phyloP scores from a whole-genome alignment of 2,797 vertebrate genomes.

The Petrocephalus sullivani region DNA sequence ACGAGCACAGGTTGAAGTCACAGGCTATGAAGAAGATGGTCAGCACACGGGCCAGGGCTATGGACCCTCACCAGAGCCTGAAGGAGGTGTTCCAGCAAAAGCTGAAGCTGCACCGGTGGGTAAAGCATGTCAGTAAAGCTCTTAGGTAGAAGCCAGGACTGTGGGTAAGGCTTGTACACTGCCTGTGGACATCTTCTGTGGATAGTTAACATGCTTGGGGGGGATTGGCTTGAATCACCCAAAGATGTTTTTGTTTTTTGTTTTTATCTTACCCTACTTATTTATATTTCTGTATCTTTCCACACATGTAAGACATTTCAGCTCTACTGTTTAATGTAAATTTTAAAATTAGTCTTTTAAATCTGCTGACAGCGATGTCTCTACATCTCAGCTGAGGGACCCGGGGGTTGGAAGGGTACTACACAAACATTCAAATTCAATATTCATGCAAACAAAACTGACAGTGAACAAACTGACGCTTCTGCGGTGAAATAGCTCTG shows the following conservation, averaged over 20 bases:
- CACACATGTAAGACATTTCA: background rate
- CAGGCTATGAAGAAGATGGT: conserved; percentile 73
- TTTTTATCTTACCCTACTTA: background rate
- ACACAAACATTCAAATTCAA: background rate
- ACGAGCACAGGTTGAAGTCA: conserved; percentile 67
- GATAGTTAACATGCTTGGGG: background rate
- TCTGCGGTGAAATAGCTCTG: background rate
- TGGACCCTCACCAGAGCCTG: conserved; percentile 82
- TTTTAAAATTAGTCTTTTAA: conserved; percentile 7
- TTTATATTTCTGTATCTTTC: background rate
- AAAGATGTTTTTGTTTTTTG: background rate
- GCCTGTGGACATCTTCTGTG: background rate
- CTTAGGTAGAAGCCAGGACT: background rate
- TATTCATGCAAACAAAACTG: conserved; percentile 6
- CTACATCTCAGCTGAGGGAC: background rate
- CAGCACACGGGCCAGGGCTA: conserved; percentile 71
- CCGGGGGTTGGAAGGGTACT: background rate
- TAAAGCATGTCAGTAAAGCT: conserved; percentile 4
- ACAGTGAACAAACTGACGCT: background rate
- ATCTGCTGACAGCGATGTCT: background rate
- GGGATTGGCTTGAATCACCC: background rate
- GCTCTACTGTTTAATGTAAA: background rate
- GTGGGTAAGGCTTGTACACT: background rate
- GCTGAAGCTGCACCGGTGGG: conserved; percentile 73
- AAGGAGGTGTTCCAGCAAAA: conserved; percentile 75